These are phyloP conservation scores for Drosophila elegans DNA, from an alignment of 1,140 invertebrate species.

Conservation along the genomic window DNA sequence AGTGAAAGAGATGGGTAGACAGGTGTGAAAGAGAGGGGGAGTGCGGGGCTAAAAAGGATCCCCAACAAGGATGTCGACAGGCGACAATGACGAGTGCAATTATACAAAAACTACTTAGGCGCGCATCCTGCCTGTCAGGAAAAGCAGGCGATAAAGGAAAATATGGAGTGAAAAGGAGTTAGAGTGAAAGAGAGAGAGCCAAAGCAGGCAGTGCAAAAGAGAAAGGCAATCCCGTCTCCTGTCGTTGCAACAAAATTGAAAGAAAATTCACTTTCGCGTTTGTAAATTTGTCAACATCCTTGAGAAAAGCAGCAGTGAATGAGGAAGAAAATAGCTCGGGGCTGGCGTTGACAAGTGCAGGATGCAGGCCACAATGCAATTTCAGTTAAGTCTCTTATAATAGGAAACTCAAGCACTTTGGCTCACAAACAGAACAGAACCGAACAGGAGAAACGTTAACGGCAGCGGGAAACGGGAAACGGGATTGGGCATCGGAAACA, in stretches of 20 bases:
- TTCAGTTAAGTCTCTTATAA: constrained; percentile 60
- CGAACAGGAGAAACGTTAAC: constrained; percentile 16
- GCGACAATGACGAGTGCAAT: constrained; percentile 83
- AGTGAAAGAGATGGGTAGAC: background rate
- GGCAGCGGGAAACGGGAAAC: constrained; percentile 5
- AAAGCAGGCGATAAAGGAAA: constrained; percentile 23
- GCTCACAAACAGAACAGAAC: constrained; percentile 29
- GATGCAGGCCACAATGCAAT: constrained; percentile 57
- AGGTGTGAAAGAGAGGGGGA: constrained; percentile 2
- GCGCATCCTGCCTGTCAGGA: constrained; percentile 66
- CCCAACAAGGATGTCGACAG: constrained; percentile 56
- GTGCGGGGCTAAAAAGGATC: background rate
- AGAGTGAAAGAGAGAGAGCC: constrained; percentile 1
- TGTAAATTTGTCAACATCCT: constrained; percentile 84
- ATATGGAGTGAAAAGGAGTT: background rate
- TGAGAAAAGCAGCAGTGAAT: constrained; percentile 61
- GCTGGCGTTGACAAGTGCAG: constrained; percentile 60
- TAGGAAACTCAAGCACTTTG: constrained; percentile 51
- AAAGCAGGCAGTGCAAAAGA: background rate
- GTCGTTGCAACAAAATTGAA: constrained; percentile 74
- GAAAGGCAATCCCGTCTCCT: constrained; percentile 4
- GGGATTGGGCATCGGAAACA: constrained; percentile 7
- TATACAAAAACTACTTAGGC: constrained; percentile 84
- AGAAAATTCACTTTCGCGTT: constrained; percentile 82
- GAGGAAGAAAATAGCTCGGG: constrained; percentile 51